Percentiles rank a stretch among this genome's conserved stretches.
Conservation (phyloP, 2,797 vertebrate genomes). For the Sternarchorhynchus goeldii region DNA sequence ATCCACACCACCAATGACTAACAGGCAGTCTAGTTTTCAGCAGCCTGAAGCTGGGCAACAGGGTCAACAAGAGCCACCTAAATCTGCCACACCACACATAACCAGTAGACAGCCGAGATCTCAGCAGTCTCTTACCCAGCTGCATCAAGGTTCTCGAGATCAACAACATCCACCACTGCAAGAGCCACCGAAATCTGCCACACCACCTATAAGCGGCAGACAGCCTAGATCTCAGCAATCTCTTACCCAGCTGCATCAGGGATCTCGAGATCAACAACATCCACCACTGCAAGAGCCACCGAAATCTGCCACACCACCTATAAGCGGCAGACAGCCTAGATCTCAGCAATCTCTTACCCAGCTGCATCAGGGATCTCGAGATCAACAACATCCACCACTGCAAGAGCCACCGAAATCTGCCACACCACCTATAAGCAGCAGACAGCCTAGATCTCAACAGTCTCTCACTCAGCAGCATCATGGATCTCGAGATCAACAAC, state of each 20-base stretch:
- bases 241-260: conserved; percentile 57
- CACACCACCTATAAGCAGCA: conserved; percentile 66
- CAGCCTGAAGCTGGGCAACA: conserved; percentile 63
- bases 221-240: conserved; percentile 70
- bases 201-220: conserved; percentile 67
- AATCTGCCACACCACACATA: conserved; percentile 65
- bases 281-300: conserved; percentile 71
- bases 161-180: conserved; percentile 58
- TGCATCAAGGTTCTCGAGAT: conserved; percentile 67
- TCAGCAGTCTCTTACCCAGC: conserved; percentile 56
- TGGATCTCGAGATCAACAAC: conserved; percentile 64
- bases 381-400: conserved; percentile 49
- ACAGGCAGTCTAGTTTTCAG: conserved; percentile 71
- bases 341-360: conserved; percentile 61
- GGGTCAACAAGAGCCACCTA: conserved; percentile 71
- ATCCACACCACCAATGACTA: conserved; percentile 65
- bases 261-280: conserved; percentile 61
- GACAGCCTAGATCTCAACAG: conserved; percentile 71
- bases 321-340: conserved; percentile 68
- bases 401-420: conserved; percentile 73
- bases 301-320: conserved; percentile 65
- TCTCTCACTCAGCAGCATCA: conserved; percentile 54
- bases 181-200: conserved; percentile 70
- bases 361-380: conserved; percentile 67
- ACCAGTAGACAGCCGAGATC: conserved; percentile 70